These are phyloP conservation scores for Lithobates sylvaticus DNA, from an alignment of 2,797 vertebrate species.

Conservation along the genomic window DNA sequence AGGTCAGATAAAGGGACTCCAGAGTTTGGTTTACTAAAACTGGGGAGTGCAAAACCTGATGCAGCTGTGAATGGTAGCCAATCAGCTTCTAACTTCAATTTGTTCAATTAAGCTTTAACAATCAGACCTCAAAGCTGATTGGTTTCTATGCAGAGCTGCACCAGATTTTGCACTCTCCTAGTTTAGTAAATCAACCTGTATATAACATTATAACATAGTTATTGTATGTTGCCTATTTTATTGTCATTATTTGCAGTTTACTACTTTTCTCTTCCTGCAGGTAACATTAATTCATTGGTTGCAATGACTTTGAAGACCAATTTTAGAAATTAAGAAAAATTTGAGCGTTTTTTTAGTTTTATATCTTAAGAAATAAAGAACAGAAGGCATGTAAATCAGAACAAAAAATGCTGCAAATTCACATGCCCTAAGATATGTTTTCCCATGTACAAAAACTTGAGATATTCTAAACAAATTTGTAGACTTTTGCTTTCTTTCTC, in stretches of 20 bases:
- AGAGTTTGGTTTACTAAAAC: too few relatives aligned
- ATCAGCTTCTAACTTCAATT: too few relatives aligned
- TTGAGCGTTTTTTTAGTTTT: neutral
- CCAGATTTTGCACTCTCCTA: too few relatives aligned
- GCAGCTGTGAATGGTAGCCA: too few relatives aligned
- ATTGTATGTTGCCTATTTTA: neutral
- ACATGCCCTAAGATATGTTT: constrained; percentile 26
- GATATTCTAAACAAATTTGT: constrained; percentile 47
- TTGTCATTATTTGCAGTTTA: neutral
- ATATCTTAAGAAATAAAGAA: neutral
- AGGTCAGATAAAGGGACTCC: too few relatives aligned
- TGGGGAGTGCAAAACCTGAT: too few relatives aligned
- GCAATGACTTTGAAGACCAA: neutral
- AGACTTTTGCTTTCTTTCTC: constrained; percentile 31
- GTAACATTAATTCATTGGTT: neutral
- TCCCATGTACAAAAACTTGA: constrained; percentile 12
- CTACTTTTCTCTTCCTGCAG: neutral
- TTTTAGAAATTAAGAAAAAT: neutral
- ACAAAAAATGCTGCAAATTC: constrained; percentile 5
- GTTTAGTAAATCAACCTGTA: too few relatives aligned
- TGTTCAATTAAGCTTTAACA: too few relatives aligned
- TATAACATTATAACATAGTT: too few relatives aligned
- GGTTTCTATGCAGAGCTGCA: too few relatives aligned
- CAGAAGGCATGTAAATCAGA: neutral
- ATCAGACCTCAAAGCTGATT: too few relatives aligned